Conservation (phyloP, 2,888 invertebrate species). For the Plebejus anna region DNA sequence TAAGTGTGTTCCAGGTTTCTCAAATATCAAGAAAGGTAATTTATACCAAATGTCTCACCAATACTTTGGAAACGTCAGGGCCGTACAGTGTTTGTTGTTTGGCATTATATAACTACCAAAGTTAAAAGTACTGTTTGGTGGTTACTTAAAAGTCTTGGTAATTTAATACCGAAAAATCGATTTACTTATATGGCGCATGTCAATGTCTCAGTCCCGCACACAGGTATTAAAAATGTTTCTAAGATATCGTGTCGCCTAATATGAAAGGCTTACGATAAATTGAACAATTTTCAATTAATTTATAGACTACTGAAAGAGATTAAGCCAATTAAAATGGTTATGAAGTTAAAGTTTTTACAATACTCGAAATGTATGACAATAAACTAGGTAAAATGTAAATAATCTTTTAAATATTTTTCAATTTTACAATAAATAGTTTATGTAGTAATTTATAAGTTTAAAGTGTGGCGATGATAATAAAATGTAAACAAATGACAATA, state of each 20-base stretch:
- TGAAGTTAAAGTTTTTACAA: conserved; percentile 12
- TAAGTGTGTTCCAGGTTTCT: too few relatives aligned
- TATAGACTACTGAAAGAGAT: conserved; percentile 8
- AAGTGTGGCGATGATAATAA: conserved; percentile 26
- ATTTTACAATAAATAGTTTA: conserved; percentile 22
- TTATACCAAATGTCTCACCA: too few relatives aligned
- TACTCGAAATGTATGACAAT: conserved; percentile 26
- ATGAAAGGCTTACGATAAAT: neutral
- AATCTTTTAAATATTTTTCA: conserved; percentile 23
- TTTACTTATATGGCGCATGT: too few relatives aligned
- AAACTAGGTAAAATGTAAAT: conserved; percentile 24
- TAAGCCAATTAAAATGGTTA: conserved; percentile 19
- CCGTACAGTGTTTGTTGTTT: too few relatives aligned
- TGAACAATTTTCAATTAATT: conserved; percentile 6
- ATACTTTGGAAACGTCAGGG: too few relatives aligned
- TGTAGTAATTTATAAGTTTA: conserved; percentile 17
- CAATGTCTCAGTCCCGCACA: too few relatives aligned
- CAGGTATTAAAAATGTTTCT: too few relatives aligned
- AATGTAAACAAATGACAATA: conserved; percentile 25
- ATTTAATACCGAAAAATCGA: too few relatives aligned
- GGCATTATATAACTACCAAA: too few relatives aligned
- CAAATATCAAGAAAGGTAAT: neutral
- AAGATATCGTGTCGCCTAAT: neutral
- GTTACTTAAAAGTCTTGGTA: too few relatives aligned
- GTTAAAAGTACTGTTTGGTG: too few relatives aligned